Base-by-base conservation (phyloP, 2,888 invertebrate species). In the Andrena haemorrhoa region DNA sequence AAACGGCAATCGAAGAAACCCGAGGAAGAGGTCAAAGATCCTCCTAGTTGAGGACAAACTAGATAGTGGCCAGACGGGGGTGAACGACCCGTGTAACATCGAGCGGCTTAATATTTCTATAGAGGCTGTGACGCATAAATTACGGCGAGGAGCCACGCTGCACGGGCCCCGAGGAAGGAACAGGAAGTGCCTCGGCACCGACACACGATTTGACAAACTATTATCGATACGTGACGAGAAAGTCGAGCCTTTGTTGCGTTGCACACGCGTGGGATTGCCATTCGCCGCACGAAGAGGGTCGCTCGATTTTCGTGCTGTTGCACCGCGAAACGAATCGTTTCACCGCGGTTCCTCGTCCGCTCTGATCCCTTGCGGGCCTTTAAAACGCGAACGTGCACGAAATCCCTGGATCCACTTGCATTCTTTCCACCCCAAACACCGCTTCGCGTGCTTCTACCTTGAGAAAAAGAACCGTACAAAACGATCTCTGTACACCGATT, bases 201-300 rank as follows among this genome's bases (percentile, higher is more conserved):
- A 83, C 83, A 77, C 69, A 81, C 76, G 79, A 84, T 88, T 88
- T 84, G 87, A 88, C 86, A 84, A 88, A 88, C 88, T 88, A 87
- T 87, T 88, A 88, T 86, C 84, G 84, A 88, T 84, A 88, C 88
- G 86, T 88, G 86, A 88, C 84, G 86, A 81, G 87, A 88, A 88
- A 88, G 84, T 85, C 76, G 84, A 84, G 80, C 78, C 84, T 88
- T 88, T 88, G 86, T 84, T 88, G 79, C 71, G 79, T 76, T 75
- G 81, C 75, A 76, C 65, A 51, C 79, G 86, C 83, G 88, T 88
- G 84, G 86, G 88, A 86, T 88, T 85, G 79, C 73, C 71, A 86
- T 88, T 88, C 82, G 75, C 31, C 71, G 80, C 88, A 88, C 86
- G 83, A 53, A 76, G 69, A 47, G 49, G 33, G 49, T 49, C 56